Evolutionary conservation across 2,888 invertebrate species (phyloP).

Genomic region (Nomada ruficornis): DNA sequence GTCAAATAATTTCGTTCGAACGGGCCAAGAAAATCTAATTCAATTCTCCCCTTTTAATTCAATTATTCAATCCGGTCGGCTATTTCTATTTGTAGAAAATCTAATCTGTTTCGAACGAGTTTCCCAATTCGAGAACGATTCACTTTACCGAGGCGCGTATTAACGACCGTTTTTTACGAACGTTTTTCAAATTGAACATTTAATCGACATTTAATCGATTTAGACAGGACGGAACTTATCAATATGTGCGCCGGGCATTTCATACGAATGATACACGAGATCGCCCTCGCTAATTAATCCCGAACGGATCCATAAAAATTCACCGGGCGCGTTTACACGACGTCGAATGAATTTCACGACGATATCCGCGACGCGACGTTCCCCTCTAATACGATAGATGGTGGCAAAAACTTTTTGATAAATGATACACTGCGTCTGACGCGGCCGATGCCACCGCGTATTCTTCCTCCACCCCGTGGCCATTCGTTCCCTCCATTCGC

Average conservation of each 20-base stretch:
- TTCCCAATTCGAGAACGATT: neutral
- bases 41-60: slow-evolving; percentile 1
- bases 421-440: slow-evolving; percentile 52
- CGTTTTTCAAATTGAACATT: neutral
- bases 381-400: slow-evolving; percentile 30
- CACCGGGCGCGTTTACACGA: slow-evolving; percentile 34
- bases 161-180: neutral
- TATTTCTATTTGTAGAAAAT: slow-evolving; percentile 21
- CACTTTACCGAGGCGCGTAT: slow-evolving; percentile 13
- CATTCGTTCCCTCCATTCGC: slow-evolving; percentile 2
- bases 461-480: neutral
- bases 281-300: slow-evolving; percentile 26
- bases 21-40: slow-evolving; percentile 21
- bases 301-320: slow-evolving; percentile 38
- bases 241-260: too few relatives aligned
- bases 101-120: slow-evolving; percentile 15
- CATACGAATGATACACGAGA: neutral
- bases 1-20: neutral
- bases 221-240: too few relatives aligned
- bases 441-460: slow-evolving; percentile 19
- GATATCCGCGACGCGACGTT: slow-evolving; percentile 29
- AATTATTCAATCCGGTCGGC: slow-evolving; percentile 1
- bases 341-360: slow-evolving; percentile 44
- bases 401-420: slow-evolving; percentile 53
- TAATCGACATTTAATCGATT: neutral